These are phyloP conservation scores for Dromas ardeola DNA, from an alignment of 2,113 vertebrate genomes.

Conservation along the genomic window DNA sequence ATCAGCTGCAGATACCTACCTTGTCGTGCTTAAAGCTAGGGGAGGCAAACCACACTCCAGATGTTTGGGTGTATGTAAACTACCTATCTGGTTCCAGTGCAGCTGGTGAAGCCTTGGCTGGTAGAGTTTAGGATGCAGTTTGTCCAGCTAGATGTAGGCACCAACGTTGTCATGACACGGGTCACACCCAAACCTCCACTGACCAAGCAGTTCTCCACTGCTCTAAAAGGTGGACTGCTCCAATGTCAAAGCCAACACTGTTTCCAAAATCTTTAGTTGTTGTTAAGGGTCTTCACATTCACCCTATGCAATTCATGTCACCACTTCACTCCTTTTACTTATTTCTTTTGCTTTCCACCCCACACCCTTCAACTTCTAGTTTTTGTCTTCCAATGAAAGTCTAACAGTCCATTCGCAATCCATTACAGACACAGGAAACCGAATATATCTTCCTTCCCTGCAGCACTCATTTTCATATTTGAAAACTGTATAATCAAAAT, in stretches of 20 bases:
- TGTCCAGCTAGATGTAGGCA: neutral
- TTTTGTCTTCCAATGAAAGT: neutral
- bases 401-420: neutral
- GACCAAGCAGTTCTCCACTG: neutral
- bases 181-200: neutral
- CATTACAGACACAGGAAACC: neutral
- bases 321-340: neutral
- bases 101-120: neutral
- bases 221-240: accelerated
- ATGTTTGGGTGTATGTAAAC: neutral
- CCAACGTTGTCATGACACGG: neutral
- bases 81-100: neutral
- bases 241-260: neutral
- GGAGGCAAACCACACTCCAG: neutral
- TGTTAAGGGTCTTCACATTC: neutral
- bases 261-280: neutral
- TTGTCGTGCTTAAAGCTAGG: neutral
- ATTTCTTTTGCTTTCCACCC: neutral
- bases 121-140: neutral
- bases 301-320: neutral
- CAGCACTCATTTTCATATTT: neutral
- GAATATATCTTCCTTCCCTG: neutral
- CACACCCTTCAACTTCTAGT: neutral
- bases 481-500: neutral
- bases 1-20: neutral